Base-by-base conservation (phyloP, 2,113 vertebrate genomes). In the Astur gentilis region DNA sequence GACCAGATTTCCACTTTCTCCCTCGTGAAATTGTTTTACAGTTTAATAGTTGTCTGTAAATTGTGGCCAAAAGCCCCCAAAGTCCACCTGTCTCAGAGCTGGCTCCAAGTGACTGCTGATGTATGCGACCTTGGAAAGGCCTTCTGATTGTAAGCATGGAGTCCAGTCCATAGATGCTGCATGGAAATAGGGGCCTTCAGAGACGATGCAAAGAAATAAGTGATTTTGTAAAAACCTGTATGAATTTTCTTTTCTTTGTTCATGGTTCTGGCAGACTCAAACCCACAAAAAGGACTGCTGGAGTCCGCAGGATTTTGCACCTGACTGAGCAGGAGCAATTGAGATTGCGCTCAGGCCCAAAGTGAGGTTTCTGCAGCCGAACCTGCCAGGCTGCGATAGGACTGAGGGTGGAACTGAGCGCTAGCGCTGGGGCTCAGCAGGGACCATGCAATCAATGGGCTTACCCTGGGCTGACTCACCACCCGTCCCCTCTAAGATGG, bases 241-340 rank as follows among this genome's bases (percentile, higher is more conserved):
- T 36, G 69, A 67, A n/a, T 79, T 88, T 73, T 70, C 61, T 49
- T 84, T 20, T 42, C 87, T 93, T 91, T 91, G 83, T 83, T 85
- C 67, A 6, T 69, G 57, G 45, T 71, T 64, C 16, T 80, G 83
- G 65, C 52, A 78, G 86, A 76, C 58, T 93, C 49, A 19, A 64
- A 61, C 11, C 83, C 83, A 34, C 77, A 32, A 25, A 93, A 72
- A 73, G 57, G 29, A 57, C 81, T 52, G 85, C 54, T 54, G 44
- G 75, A 55, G 42, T 45, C 64, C 47, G 90, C 82, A 67, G 87
- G 78, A 94, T 91, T 89, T 93, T 55, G 78, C 4, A n/a, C 86
- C 70, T 85, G 89, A 73, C 75, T 29, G 20, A 96, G 85, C 84
- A 85, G 78, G 54, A 95, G 61, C 89, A 89, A 95, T 32, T 18